Base-by-base conservation (phyloP, 2,797 vertebrate species). In the Salmo trutta region DNA sequence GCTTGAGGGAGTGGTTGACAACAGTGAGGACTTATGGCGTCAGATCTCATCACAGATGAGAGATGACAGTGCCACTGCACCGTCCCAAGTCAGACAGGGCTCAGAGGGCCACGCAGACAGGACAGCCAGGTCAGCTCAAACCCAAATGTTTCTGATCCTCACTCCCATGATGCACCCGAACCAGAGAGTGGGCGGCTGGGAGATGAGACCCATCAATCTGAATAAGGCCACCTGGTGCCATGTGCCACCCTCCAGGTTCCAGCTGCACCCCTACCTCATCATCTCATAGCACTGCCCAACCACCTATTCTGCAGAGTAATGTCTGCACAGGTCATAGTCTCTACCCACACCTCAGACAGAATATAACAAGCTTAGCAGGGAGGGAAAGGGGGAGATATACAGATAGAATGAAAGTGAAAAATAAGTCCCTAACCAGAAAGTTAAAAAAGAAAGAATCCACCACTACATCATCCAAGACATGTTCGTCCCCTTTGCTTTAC, bases 101-200 rank as follows among this genome's bases (percentile, higher is more conserved):
- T 5, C 3, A 7, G 24, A 19, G 31, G 0, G 56, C 29, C 33
- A 0, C 15, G 2, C 27, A 51, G 36, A 69, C 31, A 53, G 73
- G 78, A 71, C 41, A 47, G 41, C 10, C 41, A 47, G 69, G 76
- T 73, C 76, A 68, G 53, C 69, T 59, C 71, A 75, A 64, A 81
- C 16, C 68, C 41, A 52, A 62, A 47, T 12, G 10, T 47, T 47
- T 71, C 54, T 14, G 31, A 70, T 75, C 69, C 41, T 24, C 65
- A 21, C 56, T 80, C 65, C 71, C 67, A 54, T 33, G 73, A 67
- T 73, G 81, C 81, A 85, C 77, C 77, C 79, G 82, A 3, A 19
- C 29, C 74, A 64, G 68, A 7, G 53, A 77, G 79, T 68, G 66
- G 56, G 15, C 24, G 78, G 77, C 65, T 33, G 73, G 47, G 24